Percentiles rank a stretch among this genome's conserved stretches.
Conservation (phyloP, 92 coral and sea anemone species). For the Montipora capitata region DNA sequence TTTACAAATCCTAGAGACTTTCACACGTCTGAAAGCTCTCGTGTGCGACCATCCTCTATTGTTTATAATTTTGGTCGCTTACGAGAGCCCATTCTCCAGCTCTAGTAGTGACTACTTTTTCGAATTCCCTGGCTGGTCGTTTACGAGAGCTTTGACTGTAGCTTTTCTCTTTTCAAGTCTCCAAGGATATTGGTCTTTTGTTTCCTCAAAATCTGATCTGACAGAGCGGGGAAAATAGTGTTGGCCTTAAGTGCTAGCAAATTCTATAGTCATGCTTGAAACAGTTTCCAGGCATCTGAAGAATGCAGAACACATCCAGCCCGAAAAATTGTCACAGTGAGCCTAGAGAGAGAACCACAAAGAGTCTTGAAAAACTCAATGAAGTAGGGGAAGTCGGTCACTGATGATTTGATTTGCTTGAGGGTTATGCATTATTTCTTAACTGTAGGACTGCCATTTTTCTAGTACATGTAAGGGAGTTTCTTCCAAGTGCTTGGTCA, state of each 20-base stretch:
- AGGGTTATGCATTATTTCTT: background rate
- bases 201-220: conserved; percentile 32
- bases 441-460: conserved; percentile 5
- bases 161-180: conserved; percentile 28
- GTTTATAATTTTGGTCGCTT: no score
- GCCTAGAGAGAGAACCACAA: background rate
- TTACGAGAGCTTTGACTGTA: background rate
- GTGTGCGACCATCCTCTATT: no score
- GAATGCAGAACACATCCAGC: conserved; percentile 32
- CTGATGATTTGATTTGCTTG: background rate
- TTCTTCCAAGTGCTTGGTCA: conserved; percentile 31
- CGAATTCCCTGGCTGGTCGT: conserved; percentile 43
- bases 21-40: no score
- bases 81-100: no score
- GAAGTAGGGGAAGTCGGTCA: conserved; percentile 21
- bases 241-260: conserved; percentile 32
- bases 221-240: conserved; percentile 29
- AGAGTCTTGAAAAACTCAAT: background rate
- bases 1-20: no score
- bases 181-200: background rate
- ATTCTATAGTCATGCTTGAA: conserved; percentile 50
- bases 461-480: background rate
- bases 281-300: conserved; percentile 52
- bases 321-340: conserved; percentile 22
- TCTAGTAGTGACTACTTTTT: conserved; percentile 10